phyloP scores from a whole-genome alignment of 2,797 vertebrate species.

The Hafferia zeledoni region DNA sequence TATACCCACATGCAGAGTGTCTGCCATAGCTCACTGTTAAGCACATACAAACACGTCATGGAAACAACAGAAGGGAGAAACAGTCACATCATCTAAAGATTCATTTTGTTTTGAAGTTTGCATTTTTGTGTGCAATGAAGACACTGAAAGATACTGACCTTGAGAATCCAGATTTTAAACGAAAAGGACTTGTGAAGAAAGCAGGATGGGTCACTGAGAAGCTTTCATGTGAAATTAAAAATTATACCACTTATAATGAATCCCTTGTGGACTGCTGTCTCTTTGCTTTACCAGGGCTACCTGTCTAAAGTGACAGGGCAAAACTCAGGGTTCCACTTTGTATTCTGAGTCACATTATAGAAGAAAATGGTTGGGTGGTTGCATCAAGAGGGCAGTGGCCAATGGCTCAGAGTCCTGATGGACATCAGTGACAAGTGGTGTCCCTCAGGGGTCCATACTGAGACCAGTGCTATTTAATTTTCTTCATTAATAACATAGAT shows the following conservation, averaged over 20 bases:
- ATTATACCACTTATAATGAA: background rate
- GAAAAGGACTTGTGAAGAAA: background rate
- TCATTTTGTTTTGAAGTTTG: background rate
- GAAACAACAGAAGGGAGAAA: background rate
- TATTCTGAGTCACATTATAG: background rate
- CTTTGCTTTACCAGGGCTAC: background rate
- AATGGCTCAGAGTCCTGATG: background rate
- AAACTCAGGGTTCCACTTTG: background rate
- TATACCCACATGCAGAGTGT: background rate
- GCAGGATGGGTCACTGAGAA: background rate
- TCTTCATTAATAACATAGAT: accelerated
- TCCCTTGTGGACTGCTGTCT: background rate
- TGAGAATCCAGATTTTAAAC: background rate
- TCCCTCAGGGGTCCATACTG: background rate
- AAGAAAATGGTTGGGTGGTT: background rate
- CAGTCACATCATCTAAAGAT: background rate
- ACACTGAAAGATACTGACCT: background rate
- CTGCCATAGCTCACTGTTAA: background rate
- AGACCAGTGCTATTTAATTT: background rate
- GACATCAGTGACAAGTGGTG: background rate
- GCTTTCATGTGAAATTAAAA: background rate
- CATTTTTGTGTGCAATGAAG: background rate
- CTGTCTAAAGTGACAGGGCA: background rate
- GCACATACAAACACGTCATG: background rate
- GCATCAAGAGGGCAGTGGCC: background rate